Percentiles rank a stretch among this genome's conserved stretches.
These are phyloP conservation scores for Orthosia gracilis DNA, from an alignment of 2,888 invertebrate genomes.

Conservation along the genomic window DNA sequence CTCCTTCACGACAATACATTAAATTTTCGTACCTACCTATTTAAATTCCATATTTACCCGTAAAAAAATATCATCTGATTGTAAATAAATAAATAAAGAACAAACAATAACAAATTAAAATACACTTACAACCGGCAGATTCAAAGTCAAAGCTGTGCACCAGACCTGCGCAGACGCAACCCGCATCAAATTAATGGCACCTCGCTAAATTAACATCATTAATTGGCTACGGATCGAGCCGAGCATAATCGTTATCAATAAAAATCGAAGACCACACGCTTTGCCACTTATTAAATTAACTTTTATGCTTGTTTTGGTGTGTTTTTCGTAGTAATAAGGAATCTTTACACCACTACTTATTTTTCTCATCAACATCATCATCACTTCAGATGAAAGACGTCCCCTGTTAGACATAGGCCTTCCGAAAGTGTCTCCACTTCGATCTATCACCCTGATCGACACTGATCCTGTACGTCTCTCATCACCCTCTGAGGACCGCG, in stretches of 20 bases:
- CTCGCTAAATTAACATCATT: conserved; percentile 62
- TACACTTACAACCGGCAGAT: conserved; percentile 19
- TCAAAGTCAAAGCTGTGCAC: conserved; percentile 37
- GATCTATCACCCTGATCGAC: no score
- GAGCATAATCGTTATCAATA: conserved; percentile 59
- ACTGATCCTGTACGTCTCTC: no score
- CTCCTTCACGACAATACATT: no score
- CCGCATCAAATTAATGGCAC: conserved; percentile 56
- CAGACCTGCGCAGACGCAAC: conserved; percentile 39
- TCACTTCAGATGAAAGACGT: no score
- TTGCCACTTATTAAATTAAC: conserved; percentile 45
- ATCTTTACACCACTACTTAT: not conserved
- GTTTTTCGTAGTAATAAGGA: not conserved
- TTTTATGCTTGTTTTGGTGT: conserved; percentile 21
- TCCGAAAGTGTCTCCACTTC: no score
- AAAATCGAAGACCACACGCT: conserved; percentile 55
- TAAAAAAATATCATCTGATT: not conserved
- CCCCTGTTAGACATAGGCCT: no score
- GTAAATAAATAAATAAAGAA: conserved; percentile 16
- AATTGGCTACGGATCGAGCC: conserved; percentile 49
- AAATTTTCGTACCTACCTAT: no score
- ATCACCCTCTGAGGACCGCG: no score
- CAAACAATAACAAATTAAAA: conserved; percentile 35
- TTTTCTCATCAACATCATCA: not conserved
- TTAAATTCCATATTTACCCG: not conserved